Base-by-base conservation (phyloP, 92 coral and sea anemone species). In the Porites divaricata region DNA sequence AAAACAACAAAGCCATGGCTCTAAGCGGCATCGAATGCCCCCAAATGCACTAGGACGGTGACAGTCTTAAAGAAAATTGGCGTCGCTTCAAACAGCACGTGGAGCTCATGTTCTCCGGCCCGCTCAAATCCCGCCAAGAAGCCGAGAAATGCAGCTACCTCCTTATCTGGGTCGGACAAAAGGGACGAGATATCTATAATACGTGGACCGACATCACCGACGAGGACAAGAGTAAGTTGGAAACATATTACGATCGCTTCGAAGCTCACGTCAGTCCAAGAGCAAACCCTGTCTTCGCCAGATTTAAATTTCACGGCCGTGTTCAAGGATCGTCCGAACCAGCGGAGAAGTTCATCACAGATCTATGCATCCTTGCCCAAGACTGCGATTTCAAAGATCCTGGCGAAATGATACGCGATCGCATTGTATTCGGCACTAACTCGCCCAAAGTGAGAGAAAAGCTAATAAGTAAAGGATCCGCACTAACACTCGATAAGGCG, bases 231-330 rank as follows among this genome's bases (percentile, higher is more conserved):
- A 74, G 59, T 22, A 91, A 91, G 66, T 67, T 83, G 67, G 8
- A 75, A 79, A 85, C 90, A 22, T 79, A 84, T 70, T 91, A 91
- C 75, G 88, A 88, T 70, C 86, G 74, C 25, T 88, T 91, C 73
- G 95, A 76, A 74, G 73, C 70, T 61, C 91, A 91, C 79, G 86
- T 85, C 41, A 88, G 74, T 61, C 92, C 92, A 20, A 81, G 77
- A 81, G 76, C 92, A 70, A 91, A 91, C 54, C 92, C 90, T 75
- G 83, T 91, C 67, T 88, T 91, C 57, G 92, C 90, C 52, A 77
- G 91, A 84, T 91, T 88, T 72, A 91, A 84, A 69, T 84, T 91
- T 68, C 87, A 83, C 66, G 67, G 86, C 54, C 62, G 88, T 81
- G 73, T 63, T 23, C 73, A 91, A 76, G 81, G 74, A 12, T 7